Evolutionary conservation across 1,140 invertebrate species (phyloP).

Genomic region (Atta cephalotes): DNA sequence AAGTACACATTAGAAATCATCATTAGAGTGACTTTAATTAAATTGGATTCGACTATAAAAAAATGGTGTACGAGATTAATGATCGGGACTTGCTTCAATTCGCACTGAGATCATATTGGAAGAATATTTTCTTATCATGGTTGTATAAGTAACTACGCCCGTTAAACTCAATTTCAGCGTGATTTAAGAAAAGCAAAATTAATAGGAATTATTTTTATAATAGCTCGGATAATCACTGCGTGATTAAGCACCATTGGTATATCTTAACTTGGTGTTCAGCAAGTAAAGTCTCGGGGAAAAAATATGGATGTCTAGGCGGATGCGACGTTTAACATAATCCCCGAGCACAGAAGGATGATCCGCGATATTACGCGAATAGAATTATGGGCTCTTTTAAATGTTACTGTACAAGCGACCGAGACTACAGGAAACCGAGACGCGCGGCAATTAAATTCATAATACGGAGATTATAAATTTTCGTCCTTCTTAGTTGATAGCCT

Average conservation of each 20-base stretch:
- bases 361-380: slow-evolving; percentile 21
- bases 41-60: slow-evolving; percentile 3
- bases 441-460: slow-evolving; percentile 48
- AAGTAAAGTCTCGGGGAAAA: neutral
- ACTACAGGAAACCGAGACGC: neutral
- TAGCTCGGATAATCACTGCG: slow-evolving; percentile 1
- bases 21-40: slow-evolving; percentile 44
- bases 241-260: slow-evolving; percentile 12
- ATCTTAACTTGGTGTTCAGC: slow-evolving; percentile 5
- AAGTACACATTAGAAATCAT: neutral
- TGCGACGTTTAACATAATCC: slow-evolving; percentile 43
- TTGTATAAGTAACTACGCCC: neutral
- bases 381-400: slow-evolving; percentile 22
- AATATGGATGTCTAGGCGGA: neutral
- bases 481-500: neutral
- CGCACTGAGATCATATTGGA: neutral
- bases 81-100: slow-evolving; percentile 1
- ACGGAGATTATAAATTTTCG: slow-evolving; percentile 36
- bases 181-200: slow-evolving; percentile 22
- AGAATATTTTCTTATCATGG: neutral
- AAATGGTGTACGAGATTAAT: slow-evolving; percentile 38
- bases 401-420: neutral
- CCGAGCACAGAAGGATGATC: slow-evolving; percentile 1
- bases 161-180: neutral
- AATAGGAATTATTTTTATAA: slow-evolving; percentile 26